Evolutionary conservation across 2,113 vertebrate species (phyloP).

Genomic region (Muntiacus reevesi): DNA sequence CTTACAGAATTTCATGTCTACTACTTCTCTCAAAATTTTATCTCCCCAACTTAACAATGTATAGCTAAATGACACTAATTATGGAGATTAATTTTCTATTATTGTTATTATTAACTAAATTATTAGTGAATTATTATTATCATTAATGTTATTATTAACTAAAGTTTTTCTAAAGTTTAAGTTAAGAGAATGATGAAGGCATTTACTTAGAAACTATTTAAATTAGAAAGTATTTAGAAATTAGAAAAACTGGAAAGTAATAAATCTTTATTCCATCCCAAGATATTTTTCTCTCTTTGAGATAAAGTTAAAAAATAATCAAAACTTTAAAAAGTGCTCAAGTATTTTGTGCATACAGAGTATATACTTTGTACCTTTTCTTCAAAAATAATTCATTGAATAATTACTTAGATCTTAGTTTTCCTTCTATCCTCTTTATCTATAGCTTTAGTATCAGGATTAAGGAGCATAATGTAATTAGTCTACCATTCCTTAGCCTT

Average conservation of each 20-base stretch:
- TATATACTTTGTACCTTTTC: background rate
- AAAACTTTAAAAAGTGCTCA: background rate
- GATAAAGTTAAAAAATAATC: slow-evolving; percentile 13
- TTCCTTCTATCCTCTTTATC: background rate
- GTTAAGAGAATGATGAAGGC: background rate
- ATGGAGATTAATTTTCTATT: background rate
- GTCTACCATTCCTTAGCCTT: background rate
- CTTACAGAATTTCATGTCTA: background rate
- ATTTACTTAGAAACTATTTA: background rate
- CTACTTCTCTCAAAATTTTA: background rate
- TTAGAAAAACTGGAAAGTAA: background rate
- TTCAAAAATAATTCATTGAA: slow-evolving; percentile 19
- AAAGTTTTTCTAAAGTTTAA: background rate
- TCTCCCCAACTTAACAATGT: background rate
- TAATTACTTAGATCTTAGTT: slow-evolving; percentile 2
- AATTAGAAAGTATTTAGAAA: background rate
- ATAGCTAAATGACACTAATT: background rate
- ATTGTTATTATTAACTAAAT: background rate
- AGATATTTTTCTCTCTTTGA: background rate
- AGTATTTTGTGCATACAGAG: background rate
- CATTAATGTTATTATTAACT: background rate
- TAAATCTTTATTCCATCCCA: background rate
- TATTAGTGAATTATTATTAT: background rate
- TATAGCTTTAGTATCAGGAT: background rate
- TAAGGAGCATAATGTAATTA: slow-evolving; percentile 49